Evolutionary conservation across 2,888 invertebrate species (phyloP).

Genomic region (Dinocampus coccinellae): DNA sequence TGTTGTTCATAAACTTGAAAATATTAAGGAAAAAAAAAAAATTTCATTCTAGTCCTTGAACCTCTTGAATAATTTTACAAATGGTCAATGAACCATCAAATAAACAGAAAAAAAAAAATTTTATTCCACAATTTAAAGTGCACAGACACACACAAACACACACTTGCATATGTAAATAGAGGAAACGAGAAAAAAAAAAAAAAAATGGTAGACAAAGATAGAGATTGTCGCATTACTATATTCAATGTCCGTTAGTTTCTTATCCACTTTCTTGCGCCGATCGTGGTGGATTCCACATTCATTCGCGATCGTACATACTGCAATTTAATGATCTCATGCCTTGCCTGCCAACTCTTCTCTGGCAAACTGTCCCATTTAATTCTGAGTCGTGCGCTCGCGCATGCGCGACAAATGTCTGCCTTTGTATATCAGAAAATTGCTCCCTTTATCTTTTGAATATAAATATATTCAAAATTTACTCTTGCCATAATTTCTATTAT

Average conservation of each 20-base stretch:
- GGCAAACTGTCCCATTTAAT: slow-evolving; percentile 31
- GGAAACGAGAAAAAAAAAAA: too few relatives aligned
- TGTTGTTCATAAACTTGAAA: not conserved
- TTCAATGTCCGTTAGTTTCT: slow-evolving; percentile 38
- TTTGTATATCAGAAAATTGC: slow-evolving; percentile 11
- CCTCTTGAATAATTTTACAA: slow-evolving; percentile 40
- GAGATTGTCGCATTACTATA: slow-evolving; percentile 27
- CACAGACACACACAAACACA: too few relatives aligned
- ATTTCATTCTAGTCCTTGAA: slow-evolving; percentile 52
- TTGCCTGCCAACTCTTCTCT: slow-evolving; percentile 2
- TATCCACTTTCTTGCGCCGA: slow-evolving; percentile 40
- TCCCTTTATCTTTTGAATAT: not conserved
- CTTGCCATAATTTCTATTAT: too few relatives aligned
- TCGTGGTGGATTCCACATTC: slow-evolving; percentile 30
- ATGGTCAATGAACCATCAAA: slow-evolving; percentile 49
- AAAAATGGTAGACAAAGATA: slow-evolving; percentile 18
- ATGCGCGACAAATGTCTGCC: slow-evolving; percentile 24
- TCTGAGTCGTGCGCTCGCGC: slow-evolving; percentile 19
- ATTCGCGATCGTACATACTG: slow-evolving; percentile 28
- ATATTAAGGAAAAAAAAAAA: slow-evolving; percentile 14
- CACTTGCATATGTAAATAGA: not conserved
- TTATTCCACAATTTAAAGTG: too few relatives aligned
- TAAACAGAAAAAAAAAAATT: too few relatives aligned
- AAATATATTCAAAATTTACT: too few relatives aligned
- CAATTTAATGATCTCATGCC: slow-evolving; percentile 32